These are phyloP conservation scores for Chloroceryle amazona DNA, from an alignment of 2,797 vertebrate genomes.

Conservation along the genomic window DNA sequence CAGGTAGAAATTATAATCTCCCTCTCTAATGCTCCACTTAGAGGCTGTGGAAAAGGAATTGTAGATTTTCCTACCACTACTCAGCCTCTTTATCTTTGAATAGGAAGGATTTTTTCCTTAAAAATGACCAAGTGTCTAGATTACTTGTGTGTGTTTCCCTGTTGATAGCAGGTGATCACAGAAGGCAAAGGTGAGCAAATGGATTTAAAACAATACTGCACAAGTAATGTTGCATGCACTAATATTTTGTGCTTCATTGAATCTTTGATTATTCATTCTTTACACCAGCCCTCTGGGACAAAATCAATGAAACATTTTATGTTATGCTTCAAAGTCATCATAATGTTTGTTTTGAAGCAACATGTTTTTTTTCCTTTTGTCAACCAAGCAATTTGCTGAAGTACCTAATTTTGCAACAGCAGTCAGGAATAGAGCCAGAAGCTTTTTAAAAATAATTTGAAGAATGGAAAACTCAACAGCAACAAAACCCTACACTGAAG, in stretches of 20 bases:
- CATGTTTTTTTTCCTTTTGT: constrained; percentile 37
- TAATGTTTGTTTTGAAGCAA: constrained; percentile 68
- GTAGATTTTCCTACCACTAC: neutral
- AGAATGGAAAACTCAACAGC: neutral
- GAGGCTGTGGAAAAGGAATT: neutral
- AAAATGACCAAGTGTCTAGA: constrained; percentile 1
- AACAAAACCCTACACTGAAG: neutral
- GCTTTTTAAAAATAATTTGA: constrained; percentile 33
- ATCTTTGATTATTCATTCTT: constrained; percentile 65
- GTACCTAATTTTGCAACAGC: constrained; percentile 35
- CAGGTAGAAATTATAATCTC: constrained; percentile 30
- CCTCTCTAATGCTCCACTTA: neutral
- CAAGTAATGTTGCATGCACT: constrained; percentile 47
- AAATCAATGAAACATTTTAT: constrained; percentile 70
- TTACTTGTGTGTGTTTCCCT: neutral
- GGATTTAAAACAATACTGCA: constrained; percentile 48
- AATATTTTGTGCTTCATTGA: constrained; percentile 35
- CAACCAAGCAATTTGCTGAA: constrained; percentile 53
- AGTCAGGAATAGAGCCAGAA: constrained; percentile 42
- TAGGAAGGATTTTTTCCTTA: neutral
- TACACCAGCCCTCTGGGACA: constrained; percentile 58
- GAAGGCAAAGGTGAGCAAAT: constrained; percentile 44
- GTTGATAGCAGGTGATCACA: constrained; percentile 2
- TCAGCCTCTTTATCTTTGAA: neutral
- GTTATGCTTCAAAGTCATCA: constrained; percentile 68